Percentiles rank a stretch among this genome's conserved stretches.
These are phyloP conservation scores for Palythoa grandis DNA, from an alignment of 92 coral and sea anemone species.

Conservation along the genomic window DNA sequence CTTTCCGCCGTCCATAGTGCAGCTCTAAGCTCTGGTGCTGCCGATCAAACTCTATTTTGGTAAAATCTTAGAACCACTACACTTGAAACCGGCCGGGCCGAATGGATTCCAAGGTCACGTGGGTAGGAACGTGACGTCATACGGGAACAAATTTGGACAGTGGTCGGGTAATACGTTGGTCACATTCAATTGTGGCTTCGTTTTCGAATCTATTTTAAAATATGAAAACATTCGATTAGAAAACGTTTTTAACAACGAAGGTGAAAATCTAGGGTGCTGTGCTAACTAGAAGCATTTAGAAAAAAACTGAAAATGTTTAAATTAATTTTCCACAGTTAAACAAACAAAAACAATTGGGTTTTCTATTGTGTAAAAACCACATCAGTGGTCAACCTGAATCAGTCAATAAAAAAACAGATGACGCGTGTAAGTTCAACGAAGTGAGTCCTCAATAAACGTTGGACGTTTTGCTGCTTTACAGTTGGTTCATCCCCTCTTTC, in stretches of 20 bases:
- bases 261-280: background rate
- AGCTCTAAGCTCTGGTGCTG: background rate
- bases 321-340: background rate
- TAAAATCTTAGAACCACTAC: background rate
- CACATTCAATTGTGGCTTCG: background rate
- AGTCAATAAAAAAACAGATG: background rate
- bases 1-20: slow-evolving; percentile 77
- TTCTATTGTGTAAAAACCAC: slow-evolving; percentile 1
- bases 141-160: background rate
- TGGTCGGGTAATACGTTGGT: background rate
- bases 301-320: background rate
- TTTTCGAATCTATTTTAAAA: background rate
- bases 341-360: slow-evolving; percentile 7
- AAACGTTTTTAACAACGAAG: background rate
- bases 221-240: background rate
- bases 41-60: background rate
- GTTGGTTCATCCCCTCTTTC: background rate
- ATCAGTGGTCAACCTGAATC: background rate
- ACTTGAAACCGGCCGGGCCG: slow-evolving; percentile 5
- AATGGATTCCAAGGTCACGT: slow-evolving; percentile 39
- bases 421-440: background rate
- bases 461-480: background rate
- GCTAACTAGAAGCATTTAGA: background rate
- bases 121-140: slow-evolving; percentile 35
- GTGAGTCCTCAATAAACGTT: background rate